Evolutionary conservation across 1,140 invertebrate species (phyloP), one percentile per base, ranked within the genome.

Genomic region (Eubasilissa regina): DNA sequence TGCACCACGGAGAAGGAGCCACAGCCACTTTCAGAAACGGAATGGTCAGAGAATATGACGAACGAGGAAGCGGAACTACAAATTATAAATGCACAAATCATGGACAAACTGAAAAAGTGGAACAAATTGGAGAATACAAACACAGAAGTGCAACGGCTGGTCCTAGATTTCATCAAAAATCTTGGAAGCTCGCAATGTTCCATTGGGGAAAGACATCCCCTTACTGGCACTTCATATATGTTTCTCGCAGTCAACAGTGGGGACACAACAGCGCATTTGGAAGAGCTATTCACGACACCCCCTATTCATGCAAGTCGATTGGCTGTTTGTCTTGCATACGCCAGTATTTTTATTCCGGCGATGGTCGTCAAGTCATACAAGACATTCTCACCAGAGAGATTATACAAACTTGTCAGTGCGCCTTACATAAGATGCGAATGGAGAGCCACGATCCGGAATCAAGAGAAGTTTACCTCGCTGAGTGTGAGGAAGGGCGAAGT

Each of bases 301-400:
- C 60, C 60, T 62, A 62, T 62, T 19, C 15, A 62, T 62, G 60
- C 12, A 62, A 62, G 11, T 62, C 60, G 21, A 62, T 62, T 62
- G 60, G 60, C 60, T 62, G 60, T 15, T 6, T 62, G 19, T 62
- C 60, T 62, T 62, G 60, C 60, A n/a, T 62, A 8, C 60, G 60
- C 15, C 19, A 62, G 60, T 62, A 62, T 62, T 13, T 62, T 25
- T 62, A 62, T 62, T 62, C 60, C 60, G 35, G 60, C 15, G 60
- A 62, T 62, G 60, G 60, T 25, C 60, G n/a, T n/a, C 25, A n/a
- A n/a, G n/a, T n/a, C n/a, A n/a, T n/a, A n/a, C n/a, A n/a, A n/a
- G n/a, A n/a, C n/a, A n/a, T n/a, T 62, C 60, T 62, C 60, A 62
- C 8, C 4, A 4, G 60, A 62, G 19, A 21, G 13, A 21, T 19